Conservation (phyloP, 2,113 vertebrate species). For the Bagarius yarrelli region DNA sequence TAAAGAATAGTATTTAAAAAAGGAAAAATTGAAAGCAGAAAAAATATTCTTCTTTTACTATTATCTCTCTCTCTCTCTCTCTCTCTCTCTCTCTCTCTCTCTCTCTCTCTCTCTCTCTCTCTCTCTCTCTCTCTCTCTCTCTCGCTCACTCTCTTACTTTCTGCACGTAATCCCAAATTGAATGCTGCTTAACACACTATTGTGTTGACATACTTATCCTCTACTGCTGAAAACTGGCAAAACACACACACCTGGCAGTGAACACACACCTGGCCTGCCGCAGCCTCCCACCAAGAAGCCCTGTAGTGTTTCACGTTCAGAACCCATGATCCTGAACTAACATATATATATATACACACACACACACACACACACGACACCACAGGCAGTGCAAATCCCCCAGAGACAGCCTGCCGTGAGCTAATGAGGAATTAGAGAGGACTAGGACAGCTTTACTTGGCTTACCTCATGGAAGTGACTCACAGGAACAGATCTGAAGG, state of each 20-base stretch:
- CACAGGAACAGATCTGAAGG: slow-evolving; percentile 63
- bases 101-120: not conserved
- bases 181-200: slow-evolving; percentile 37
- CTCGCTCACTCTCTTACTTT: not conserved
- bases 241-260: slow-evolving; percentile 58
- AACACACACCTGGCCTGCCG: slow-evolving; percentile 62
- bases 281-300: slow-evolving; percentile 53
- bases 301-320: slow-evolving; percentile 55
- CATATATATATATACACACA: slow-evolving; percentile 48
- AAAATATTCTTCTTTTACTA: not conserved
- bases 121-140: not conserved
- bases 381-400: slow-evolving; percentile 63
- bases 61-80: not conserved
- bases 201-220: slow-evolving; percentile 44
- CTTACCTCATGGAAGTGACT: slow-evolving; percentile 66
- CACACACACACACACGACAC: slow-evolving; percentile 51
- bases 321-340: slow-evolving; percentile 58
- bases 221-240: slow-evolving; percentile 26
- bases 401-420: slow-evolving; percentile 66
- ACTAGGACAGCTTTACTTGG: slow-evolving; percentile 65
- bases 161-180: slow-evolving; percentile 21
- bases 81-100: not conserved
- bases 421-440: slow-evolving; percentile 72
- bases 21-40: too few relatives aligned
- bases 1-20: too few relatives aligned